phyloP scores from a whole-genome alignment of 2,797 vertebrate genomes.

The Hypotaenidia okinawae region DNA sequence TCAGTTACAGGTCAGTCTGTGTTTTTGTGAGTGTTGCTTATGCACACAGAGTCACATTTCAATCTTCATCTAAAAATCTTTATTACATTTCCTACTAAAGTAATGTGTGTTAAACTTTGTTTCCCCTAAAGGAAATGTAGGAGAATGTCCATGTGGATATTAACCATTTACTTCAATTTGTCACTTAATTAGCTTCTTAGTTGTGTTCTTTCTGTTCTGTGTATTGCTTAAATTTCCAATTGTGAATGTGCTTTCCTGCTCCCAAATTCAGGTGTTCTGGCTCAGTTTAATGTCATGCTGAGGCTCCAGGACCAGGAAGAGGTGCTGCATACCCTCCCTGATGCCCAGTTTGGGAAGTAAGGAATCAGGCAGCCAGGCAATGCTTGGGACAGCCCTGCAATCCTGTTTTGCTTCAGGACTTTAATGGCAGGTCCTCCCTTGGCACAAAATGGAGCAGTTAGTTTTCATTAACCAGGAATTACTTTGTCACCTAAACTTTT shows the following conservation, averaged over 20 bases:
- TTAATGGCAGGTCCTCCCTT: background rate
- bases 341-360: no score
- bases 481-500: background rate
- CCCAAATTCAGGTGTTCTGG: background rate
- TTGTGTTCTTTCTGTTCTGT: background rate
- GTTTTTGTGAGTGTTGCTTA: background rate
- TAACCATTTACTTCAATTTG: background rate
- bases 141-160: background rate
- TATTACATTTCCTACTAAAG: background rate
- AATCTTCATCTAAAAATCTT: background rate
- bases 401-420: background rate
- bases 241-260: background rate
- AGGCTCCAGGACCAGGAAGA: background rate
- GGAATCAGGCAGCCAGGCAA: background rate
- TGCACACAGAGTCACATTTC: background rate
- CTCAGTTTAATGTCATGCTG: background rate
- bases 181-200: background rate
- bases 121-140: background rate
- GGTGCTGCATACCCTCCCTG: accelerated
- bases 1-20: background rate
- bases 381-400: accelerated
- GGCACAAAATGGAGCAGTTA: background rate
- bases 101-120: background rate
- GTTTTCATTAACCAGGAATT: background rate
- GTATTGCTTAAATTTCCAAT: background rate